Conservation (phyloP, 1,140 invertebrate genomes). For the Zaprionus davidi region DNA sequence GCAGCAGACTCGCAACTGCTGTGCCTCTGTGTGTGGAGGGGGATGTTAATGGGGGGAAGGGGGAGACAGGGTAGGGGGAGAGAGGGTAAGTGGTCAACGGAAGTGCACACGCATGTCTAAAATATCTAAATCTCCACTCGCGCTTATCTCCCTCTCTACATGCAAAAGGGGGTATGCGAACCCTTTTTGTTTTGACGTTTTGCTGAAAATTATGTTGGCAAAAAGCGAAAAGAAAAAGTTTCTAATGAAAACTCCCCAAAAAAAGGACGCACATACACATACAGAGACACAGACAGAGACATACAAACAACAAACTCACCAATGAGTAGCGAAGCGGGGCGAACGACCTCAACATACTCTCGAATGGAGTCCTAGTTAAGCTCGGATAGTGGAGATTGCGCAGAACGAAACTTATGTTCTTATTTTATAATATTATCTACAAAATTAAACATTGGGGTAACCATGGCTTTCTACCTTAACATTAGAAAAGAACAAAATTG, state of each 20-base stretch:
- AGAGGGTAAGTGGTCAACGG: slow-evolving; percentile 7
- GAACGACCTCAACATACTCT: not conserved
- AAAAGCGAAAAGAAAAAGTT: slow-evolving; percentile 55
- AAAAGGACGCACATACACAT: slow-evolving; percentile 27
- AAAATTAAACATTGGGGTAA: too few species aligned
- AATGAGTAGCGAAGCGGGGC: not conserved
- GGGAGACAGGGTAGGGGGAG: not conserved
- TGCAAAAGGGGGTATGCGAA: slow-evolving; percentile 26
- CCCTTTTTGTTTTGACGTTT: slow-evolving; percentile 72
- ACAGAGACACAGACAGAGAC: not conserved
- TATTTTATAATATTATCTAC: too few species aligned
- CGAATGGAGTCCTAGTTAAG: not conserved
- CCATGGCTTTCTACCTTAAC: too few species aligned
- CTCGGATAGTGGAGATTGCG: too few species aligned
- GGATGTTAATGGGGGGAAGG: not conserved
- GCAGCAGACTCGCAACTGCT: slow-evolving; percentile 37
- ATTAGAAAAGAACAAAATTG: too few species aligned
- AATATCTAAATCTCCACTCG: slow-evolving; percentile 74
- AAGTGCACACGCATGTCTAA: slow-evolving; percentile 70
- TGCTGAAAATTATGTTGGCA: slow-evolving; percentile 61
- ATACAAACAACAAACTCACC: slow-evolving; percentile 10
- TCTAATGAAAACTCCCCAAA: slow-evolving; percentile 74
- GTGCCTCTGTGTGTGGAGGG: not conserved
- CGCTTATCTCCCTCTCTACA: slow-evolving; percentile 57
- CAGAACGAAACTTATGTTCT: too few species aligned